Percentiles rank a stretch among this genome's conserved stretches.
Evolutionary conservation across 64 coral and sea anemone genomes (phyloP).

Genomic region (Acropora yongei): DNA sequence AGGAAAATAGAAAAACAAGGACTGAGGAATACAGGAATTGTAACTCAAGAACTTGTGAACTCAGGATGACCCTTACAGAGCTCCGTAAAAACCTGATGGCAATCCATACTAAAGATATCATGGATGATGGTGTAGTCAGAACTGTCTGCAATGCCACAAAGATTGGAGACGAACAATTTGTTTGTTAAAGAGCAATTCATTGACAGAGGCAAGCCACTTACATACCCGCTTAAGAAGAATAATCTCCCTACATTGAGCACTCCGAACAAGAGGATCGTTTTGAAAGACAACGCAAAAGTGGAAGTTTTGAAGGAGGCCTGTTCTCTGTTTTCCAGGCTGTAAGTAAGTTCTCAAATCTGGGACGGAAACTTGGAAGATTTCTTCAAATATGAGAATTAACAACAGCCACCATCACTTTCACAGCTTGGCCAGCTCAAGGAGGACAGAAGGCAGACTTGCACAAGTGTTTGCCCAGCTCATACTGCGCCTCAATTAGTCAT

Average conservation of each 20-base stretch:
- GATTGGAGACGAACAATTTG: background rate
- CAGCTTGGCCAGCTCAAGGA: background rate
- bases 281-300: constrained; percentile 20
- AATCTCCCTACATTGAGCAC: background rate
- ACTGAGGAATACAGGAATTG: no score
- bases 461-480: no score
- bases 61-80: no score
- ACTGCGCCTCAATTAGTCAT: no score
- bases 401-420: no score
- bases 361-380: constrained; percentile 39
- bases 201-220: constrained; percentile 7
- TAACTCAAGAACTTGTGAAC: no score
- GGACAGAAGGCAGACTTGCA: background rate
- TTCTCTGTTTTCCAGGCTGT: constrained; percentile 13
- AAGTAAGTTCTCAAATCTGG: background rate
- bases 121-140: constrained; percentile 21
- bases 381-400: constrained; percentile 31
- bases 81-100: constrained; percentile 9
- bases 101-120: constrained; percentile 40
- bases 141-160: background rate
- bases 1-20: no score
- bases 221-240: constrained; percentile 28
- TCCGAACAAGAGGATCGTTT: background rate
- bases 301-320: constrained; percentile 20
- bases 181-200: constrained; percentile 21